Base-by-base conservation (phyloP, 2,888 invertebrate species). In the Pristionchus mayeri region DNA sequence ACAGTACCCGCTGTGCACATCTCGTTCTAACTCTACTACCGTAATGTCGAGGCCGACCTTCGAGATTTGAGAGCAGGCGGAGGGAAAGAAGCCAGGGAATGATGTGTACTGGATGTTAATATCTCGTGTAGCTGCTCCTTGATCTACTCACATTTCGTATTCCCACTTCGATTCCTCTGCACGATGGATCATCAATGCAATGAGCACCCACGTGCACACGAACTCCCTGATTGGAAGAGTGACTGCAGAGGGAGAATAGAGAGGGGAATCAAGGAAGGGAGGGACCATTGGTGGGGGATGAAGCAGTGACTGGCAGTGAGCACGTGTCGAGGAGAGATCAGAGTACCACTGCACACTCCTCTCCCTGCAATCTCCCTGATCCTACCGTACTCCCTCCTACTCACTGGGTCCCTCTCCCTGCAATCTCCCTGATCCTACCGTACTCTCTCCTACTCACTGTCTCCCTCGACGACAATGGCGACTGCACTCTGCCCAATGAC, bases 401-500 rank as follows among this genome's bases (percentile, higher is more conserved):
- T n/a, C n/a, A n/a, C n/a, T n/a, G n/a, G n/a, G n/a, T n/a, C n/a
- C n/a, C n/a, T n/a, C n/a, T n/a, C n/a, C n/a, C n/a, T 3, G 40
- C 37, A 67, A 27, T 60, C 60, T 7, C 54, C 54, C 37, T 63
- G 11, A 40, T 67, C 34, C 21, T 37, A 67, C 67, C 16, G 67
- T 67, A 54, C 44, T 44, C 13, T 6, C 7, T 9, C 6, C 7
- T 44, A 67, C 40, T 67, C 67, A 67, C 67, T 37, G 40, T n/a
- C 21, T 67, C 67, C 67, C 7, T 67, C 37, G 24, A 67, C 37
- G 40, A 67, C 67, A 37, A 67, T 67, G 34, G 67, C 67, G 1
- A 67, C 67, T 67, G 67, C 67, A 67, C 37, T 37, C 67, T 40
- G 40, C 7, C 67, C 67, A 13, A 67, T 67, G 67, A 67, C 67